These are phyloP conservation scores for Hesperophylax magnus DNA, from an alignment of 1,140 invertebrate species.

Conservation along the genomic window DNA sequence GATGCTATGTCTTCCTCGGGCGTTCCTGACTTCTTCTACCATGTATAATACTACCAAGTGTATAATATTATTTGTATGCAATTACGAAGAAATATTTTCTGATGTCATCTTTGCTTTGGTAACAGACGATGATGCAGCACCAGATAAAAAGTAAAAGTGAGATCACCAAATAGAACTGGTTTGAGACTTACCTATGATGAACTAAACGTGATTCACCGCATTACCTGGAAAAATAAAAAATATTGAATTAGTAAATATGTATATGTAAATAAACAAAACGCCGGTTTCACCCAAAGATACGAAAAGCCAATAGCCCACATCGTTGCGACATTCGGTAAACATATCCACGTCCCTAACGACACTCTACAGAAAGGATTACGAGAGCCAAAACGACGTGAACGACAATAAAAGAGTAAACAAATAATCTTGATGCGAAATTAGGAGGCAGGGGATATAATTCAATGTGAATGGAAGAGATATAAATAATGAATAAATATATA, in stretches of 20 bases:
- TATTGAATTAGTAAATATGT: slow-evolving; percentile 21
- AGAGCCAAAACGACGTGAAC: background rate
- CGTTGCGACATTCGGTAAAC: slow-evolving; percentile 4
- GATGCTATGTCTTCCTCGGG: too few species aligned
- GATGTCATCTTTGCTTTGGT: background rate
- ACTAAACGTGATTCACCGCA: slow-evolving; percentile 33
- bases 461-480: too few species aligned
- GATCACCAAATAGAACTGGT: background rate
- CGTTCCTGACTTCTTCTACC: too few species aligned
- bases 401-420: slow-evolving; percentile 30
- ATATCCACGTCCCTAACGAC: slow-evolving; percentile 5
- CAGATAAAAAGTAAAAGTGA: background rate
- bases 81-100: background rate
- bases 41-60: too few species aligned
- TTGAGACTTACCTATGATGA: slow-evolving; percentile 31
- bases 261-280: slow-evolving; percentile 16
- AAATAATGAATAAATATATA: too few species aligned
- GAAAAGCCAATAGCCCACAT: background rate
- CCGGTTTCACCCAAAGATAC: background rate
- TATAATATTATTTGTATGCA: background rate
- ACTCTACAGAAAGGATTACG: slow-evolving; percentile 9
- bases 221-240: slow-evolving; percentile 34
- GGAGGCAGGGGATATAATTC: background rate
- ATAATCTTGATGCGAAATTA: slow-evolving; percentile 22
- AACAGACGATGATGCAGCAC: background rate